These are phyloP conservation scores for Coboldia fuscipes DNA, from an alignment of 1,140 invertebrate genomes.

Conservation along the genomic window DNA sequence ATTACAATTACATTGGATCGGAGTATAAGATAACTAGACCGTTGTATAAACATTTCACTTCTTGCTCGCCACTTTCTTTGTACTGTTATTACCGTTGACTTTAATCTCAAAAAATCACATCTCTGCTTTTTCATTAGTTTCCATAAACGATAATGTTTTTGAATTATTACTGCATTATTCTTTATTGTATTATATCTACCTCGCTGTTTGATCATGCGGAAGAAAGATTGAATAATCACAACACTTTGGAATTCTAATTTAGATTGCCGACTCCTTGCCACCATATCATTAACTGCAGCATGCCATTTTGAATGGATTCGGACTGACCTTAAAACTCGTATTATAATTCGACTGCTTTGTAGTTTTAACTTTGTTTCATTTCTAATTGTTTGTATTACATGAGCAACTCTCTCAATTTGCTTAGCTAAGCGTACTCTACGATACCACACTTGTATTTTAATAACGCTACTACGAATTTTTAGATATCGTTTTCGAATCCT, in stretches of 20 bases:
- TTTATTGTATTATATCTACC: constrained; percentile 12
- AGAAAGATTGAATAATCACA: constrained; percentile 18
- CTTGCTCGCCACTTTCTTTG: constrained; percentile 26
- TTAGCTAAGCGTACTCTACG: not conserved
- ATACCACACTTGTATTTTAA: constrained; percentile 5
- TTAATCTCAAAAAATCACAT: constrained; percentile 13
- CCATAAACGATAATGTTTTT: constrained; percentile 21
- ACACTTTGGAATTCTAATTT: constrained; percentile 1
- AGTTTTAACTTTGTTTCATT: not conserved
- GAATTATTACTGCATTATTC: constrained; percentile 19
- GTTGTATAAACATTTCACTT: constrained; percentile 9
- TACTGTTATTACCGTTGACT: constrained; percentile 15
- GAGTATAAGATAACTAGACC: constrained; percentile 6
- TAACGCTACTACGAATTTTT: not conserved
- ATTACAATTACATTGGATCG: constrained; percentile 7
- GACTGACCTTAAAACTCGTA: constrained; percentile 11
- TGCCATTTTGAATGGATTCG: constrained; percentile 5
- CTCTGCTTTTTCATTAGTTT: constrained; percentile 12
- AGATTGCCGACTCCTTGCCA: not conserved
- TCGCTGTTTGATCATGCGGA: constrained; percentile 14
- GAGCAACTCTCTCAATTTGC: constrained; percentile 1
- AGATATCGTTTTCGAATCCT: not conserved
- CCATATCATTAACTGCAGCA: not conserved
- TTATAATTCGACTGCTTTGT: constrained; percentile 8
- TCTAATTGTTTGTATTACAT: not conserved